Conservation (phyloP, 2,888 invertebrate genomes). For the Drosophila paracracens region DNA sequence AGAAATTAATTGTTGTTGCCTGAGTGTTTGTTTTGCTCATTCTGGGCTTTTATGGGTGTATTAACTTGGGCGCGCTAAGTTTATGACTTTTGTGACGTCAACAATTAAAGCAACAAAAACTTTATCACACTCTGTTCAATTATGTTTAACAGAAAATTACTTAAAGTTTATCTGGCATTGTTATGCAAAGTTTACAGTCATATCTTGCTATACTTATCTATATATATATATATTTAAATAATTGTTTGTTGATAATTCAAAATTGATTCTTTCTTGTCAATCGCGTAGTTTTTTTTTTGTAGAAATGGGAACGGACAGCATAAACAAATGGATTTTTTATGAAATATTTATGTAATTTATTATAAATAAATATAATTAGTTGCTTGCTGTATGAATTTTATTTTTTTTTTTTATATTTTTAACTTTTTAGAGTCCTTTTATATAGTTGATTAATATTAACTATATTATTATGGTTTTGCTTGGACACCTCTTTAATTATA, state of each 20-base stretch:
- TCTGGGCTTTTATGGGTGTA: slow-evolving; percentile 38
- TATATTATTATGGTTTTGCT: background rate
- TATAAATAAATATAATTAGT: background rate
- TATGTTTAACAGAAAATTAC: slow-evolving; percentile 12
- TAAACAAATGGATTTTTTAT: background rate
- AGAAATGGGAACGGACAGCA: too few relatives aligned
- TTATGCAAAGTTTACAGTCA: background rate
- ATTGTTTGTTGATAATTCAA: too few relatives aligned
- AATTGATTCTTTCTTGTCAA: background rate
- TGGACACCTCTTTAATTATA: background rate
- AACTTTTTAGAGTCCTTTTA: background rate
- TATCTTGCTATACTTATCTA: background rate
- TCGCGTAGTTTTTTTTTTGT: background rate
- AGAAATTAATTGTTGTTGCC: slow-evolving; percentile 60
- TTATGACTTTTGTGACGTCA: slow-evolving; percentile 35
- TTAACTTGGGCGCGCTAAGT: slow-evolving; percentile 42
- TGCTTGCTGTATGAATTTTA: background rate
- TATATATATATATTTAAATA: background rate
- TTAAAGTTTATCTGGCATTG: background rate
- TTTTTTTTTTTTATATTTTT: too few relatives aligned
- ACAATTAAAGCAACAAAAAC: background rate
- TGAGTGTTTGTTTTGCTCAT: slow-evolving; percentile 3
- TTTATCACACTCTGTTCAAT: slow-evolving; percentile 15
- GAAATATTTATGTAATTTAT: background rate
- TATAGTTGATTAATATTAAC: background rate